These are phyloP conservation scores for Siphamia tubifer DNA, from an alignment of 2,113 vertebrate genomes.

Conservation along the genomic window DNA sequence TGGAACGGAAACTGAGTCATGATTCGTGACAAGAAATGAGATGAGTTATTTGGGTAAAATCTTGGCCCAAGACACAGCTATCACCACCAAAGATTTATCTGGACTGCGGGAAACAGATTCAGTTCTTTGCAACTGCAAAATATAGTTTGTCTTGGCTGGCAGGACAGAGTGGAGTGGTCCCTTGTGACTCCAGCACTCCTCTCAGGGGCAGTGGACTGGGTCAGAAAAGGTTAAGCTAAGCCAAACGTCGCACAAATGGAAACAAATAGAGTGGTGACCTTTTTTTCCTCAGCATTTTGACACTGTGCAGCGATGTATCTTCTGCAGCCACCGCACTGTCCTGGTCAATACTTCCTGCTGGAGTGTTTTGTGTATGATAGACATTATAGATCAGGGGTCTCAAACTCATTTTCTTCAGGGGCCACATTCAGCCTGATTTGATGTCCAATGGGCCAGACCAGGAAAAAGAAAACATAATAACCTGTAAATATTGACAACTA, in stretches of 20 bases:
- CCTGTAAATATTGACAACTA: no score
- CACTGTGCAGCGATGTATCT: slow-evolving; percentile 25
- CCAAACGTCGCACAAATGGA: slow-evolving; percentile 49
- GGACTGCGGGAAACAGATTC: slow-evolving; percentile 4
- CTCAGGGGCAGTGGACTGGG: slow-evolving; percentile 6
- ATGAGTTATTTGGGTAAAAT: background rate
- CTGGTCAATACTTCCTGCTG: slow-evolving; percentile 16
- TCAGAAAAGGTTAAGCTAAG: slow-evolving; percentile 50
- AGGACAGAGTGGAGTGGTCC: slow-evolving; percentile 21
- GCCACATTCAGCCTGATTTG: no score
- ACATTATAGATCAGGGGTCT: no score
- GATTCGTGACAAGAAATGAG: slow-evolving; percentile 25
- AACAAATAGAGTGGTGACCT: slow-evolving; percentile 59
- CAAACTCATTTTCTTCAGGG: no score
- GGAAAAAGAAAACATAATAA: no score
- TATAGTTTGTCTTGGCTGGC: slow-evolving; percentile 38
- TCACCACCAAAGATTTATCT: slow-evolving; percentile 44
- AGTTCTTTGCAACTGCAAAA: slow-evolving; percentile 24
- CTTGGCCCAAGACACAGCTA: slow-evolving; percentile 2
- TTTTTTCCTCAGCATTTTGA: slow-evolving; percentile 28
- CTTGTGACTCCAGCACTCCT: slow-evolving; percentile 4
- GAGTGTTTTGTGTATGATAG: background rate
- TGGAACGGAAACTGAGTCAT: background rate
- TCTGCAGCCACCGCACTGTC: background rate
- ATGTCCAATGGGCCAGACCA: no score